Percentiles rank a stretch among this genome's conserved stretches.
These are phyloP conservation scores for Mellivora capensis DNA, from an alignment of 2,113 vertebrate genomes.

Conservation along the genomic window DNA sequence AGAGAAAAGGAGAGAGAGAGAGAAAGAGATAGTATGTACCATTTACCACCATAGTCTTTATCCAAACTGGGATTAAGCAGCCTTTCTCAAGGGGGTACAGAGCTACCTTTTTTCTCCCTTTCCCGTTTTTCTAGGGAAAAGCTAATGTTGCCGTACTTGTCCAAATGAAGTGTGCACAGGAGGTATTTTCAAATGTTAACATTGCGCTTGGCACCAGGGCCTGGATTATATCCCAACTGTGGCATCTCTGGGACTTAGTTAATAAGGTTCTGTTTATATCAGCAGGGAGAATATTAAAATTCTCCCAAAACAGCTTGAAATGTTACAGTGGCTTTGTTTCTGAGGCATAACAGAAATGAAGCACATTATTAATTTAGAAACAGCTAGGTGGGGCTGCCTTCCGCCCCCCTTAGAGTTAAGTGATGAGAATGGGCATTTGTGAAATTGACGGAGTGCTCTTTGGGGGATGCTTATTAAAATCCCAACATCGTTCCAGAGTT, in stretches of 20 bases:
- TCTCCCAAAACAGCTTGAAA: slow-evolving; percentile 71
- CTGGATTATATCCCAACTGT: slow-evolving; percentile 55
- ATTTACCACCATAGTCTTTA: background rate
- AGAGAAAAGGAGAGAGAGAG: background rate
- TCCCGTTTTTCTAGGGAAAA: background rate
- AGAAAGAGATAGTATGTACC: background rate
- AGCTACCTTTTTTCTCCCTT: background rate
- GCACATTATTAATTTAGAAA: slow-evolving; percentile 80
- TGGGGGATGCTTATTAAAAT: slow-evolving; percentile 70
- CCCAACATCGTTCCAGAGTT: slow-evolving; percentile 57
- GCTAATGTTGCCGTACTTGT: background rate
- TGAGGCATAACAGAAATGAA: slow-evolving; percentile 60
- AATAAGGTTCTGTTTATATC: slow-evolving; percentile 72
- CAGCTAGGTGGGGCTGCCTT: slow-evolving; percentile 47
- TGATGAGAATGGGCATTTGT: slow-evolving; percentile 71
- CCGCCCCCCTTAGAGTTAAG: slow-evolving; percentile 68
- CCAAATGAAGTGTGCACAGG: background rate
- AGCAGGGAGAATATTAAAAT: slow-evolving; percentile 80
- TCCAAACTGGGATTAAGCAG: background rate
- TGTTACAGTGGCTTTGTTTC: slow-evolving; percentile 64
- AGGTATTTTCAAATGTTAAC: slow-evolving; percentile 65
- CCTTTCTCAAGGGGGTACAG: background rate
- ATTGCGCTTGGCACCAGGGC: slow-evolving; percentile 45
- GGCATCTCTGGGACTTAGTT: slow-evolving; percentile 62
- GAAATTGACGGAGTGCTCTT: slow-evolving; percentile 72